Percentiles rank a stretch among this genome's conserved stretches.
phyloP scores from a whole-genome alignment of 2,888 invertebrate species.

The Drosophila mimetica region DNA sequence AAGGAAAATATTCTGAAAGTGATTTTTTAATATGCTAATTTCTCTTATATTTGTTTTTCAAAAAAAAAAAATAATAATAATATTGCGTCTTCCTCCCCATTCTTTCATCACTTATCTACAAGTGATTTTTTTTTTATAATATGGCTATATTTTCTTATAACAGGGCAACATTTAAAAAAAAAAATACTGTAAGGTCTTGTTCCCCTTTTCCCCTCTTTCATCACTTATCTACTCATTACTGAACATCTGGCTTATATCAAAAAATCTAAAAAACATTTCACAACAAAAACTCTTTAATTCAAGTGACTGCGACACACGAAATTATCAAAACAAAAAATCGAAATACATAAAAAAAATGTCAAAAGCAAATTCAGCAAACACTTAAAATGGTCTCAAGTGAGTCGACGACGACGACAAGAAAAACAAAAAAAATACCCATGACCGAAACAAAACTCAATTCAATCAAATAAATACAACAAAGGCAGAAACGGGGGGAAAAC shows the following conservation, averaged over 20 bases:
- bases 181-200: too few species aligned
- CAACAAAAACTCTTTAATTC: constrained; percentile 1
- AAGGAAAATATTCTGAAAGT: too few species aligned
- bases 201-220: not conserved
- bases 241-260: constrained; percentile 19
- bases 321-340: constrained; percentile 28
- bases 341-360: constrained; percentile 48
- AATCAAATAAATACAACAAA: constrained; percentile 41
- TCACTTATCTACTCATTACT: not conserved
- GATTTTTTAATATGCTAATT: too few species aligned
- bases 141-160: too few species aligned
- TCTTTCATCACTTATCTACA: too few species aligned
- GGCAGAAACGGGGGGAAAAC: constrained; percentile 5
- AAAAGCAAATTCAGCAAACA: constrained; percentile 69
- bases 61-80: too few species aligned
- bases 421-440: constrained; percentile 31
- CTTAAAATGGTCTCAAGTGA: constrained; percentile 77
- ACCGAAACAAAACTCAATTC: constrained; percentile 43
- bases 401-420: constrained; percentile 31
- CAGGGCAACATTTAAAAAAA: too few species aligned
- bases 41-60: too few species aligned
- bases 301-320: constrained; percentile 27
- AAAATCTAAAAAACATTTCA: not conserved
- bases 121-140: too few species aligned
- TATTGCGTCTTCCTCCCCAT: too few species aligned